Evolutionary conservation across 2,113 vertebrate genomes (phyloP).

Genomic region (Trogon melanurus): DNA sequence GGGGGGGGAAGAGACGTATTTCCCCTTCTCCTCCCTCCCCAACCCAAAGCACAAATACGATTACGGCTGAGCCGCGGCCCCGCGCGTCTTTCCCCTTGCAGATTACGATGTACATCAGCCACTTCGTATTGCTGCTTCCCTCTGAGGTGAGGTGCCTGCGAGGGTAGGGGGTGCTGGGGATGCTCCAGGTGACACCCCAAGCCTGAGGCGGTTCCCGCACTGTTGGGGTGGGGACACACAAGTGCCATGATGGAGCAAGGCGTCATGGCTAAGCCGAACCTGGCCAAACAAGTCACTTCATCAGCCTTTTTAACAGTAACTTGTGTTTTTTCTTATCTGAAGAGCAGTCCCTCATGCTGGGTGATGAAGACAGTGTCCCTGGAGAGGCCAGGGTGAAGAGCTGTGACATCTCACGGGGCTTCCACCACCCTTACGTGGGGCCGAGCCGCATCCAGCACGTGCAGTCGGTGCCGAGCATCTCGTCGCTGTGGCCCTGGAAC

Average conservation of each 20-base stretch:
- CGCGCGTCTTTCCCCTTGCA: background rate
- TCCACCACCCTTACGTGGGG: background rate
- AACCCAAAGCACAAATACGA: background rate
- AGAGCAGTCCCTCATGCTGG: background rate
- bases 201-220: background rate
- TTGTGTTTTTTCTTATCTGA: background rate
- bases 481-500: background rate
- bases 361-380: background rate
- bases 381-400: background rate
- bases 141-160: rapidly evolving
- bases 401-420: background rate
- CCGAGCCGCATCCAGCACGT: background rate
- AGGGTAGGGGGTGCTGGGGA: background rate
- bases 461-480: background rate
- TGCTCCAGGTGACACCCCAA: background rate
- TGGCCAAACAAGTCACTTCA: background rate
- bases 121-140: background rate
- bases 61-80: background rate
- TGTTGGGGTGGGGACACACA: rapidly evolving
- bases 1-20: background rate
- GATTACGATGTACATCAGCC: constrained; percentile 7
- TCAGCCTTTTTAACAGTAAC: rapidly evolving
- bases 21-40: background rate
- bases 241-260: rapidly evolving
- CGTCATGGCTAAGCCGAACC: rapidly evolving